Evolutionary conservation across 2,113 vertebrate genomes (phyloP).

Genomic region (Gymnorhina tibicen): DNA sequence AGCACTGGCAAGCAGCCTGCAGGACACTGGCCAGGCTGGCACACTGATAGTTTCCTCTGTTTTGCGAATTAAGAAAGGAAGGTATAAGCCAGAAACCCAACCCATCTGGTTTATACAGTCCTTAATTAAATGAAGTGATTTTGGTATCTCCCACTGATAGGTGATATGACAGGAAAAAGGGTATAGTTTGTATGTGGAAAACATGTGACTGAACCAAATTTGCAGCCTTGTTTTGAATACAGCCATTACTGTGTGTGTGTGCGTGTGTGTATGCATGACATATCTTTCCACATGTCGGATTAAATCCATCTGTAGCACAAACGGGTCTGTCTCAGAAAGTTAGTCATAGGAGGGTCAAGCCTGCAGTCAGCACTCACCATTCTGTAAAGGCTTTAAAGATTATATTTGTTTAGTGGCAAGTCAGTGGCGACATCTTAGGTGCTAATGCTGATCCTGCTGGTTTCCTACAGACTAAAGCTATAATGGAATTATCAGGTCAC

Average conservation of each 20-base stretch:
- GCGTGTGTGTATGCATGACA: too few relatives aligned
- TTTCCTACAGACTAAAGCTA: background rate
- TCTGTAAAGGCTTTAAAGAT: background rate
- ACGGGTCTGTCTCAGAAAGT: accelerated
- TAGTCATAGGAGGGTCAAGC: background rate
- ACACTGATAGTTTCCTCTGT: background rate
- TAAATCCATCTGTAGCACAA: background rate
- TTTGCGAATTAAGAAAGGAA: background rate
- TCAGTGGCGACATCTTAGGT: background rate
- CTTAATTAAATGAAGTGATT: background rate
- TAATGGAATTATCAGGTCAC: background rate
- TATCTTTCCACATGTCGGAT: background rate
- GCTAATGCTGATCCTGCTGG: background rate
- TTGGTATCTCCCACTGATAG: background rate
- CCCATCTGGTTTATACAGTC: background rate
- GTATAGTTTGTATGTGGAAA: background rate
- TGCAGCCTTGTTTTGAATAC: background rate
- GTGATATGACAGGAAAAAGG: background rate
- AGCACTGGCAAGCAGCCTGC: background rate
- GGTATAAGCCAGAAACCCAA: background rate
- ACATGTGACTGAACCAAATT: background rate
- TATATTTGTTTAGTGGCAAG: background rate
- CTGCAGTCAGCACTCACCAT: background rate
- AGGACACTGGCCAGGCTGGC: background rate
- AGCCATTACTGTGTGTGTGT: background rate